Evolutionary conservation across 2,113 vertebrate genomes (phyloP).

Genomic region (Gasterosteus nipponicus): DNA sequence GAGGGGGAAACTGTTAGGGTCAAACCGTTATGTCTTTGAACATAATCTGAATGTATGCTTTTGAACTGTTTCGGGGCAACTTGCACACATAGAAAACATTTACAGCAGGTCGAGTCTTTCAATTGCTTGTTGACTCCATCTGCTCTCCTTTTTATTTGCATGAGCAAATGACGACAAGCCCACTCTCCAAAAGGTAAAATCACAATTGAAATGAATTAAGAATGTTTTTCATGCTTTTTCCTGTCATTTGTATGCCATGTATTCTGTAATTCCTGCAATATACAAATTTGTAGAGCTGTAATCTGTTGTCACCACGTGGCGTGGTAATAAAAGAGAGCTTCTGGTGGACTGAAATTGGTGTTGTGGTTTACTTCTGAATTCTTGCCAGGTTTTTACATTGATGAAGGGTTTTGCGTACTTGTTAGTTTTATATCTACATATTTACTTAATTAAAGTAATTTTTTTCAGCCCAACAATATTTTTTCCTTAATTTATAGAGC

Average conservation of each 20-base stretch:
- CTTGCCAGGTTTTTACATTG: neutral
- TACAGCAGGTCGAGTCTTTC: neutral
- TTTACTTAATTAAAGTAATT: neutral
- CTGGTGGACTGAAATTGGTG: neutral
- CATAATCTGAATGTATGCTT: neutral
- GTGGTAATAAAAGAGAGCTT: neutral
- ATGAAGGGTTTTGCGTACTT: neutral
- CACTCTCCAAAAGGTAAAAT: neutral
- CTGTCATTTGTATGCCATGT: neutral
- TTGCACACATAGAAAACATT: neutral
- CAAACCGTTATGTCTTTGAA: neutral
- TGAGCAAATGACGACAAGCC: neutral
- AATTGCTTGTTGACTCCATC: neutral
- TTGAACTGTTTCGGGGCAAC: neutral
- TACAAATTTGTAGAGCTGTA: neutral
- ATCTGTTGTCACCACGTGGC: neutral
- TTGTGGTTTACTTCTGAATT: too few species aligned
- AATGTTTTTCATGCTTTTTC: neutral
- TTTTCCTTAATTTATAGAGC: neutral
- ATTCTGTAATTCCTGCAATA: neutral
- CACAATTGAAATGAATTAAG: neutral
- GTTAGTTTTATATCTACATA: neutral
- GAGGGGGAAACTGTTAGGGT: conserved; percentile 28
- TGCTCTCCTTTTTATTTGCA: neutral
- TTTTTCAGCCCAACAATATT: neutral